Percentiles rank a stretch among this genome's conserved stretches.
phyloP scores from a whole-genome alignment of 2,888 invertebrate species.

The Metallyticus violacea region DNA sequence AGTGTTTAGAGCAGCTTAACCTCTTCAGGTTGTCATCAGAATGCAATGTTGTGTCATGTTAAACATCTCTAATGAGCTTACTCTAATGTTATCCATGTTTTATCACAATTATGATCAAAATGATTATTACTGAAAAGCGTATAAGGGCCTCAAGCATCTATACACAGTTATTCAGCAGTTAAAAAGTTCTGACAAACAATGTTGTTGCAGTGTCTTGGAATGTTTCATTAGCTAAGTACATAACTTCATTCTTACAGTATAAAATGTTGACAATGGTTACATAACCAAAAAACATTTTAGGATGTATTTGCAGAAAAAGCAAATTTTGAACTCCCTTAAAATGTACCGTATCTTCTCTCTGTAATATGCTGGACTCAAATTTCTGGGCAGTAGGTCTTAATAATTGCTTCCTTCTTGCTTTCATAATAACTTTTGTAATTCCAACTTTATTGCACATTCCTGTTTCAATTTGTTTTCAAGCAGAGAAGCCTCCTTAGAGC shows the following conservation, averaged over 20 bases:
- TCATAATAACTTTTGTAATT: neutral
- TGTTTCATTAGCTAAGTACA: neutral
- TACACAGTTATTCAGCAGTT: neutral
- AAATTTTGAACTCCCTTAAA: neutral
- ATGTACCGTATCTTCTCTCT: neutral
- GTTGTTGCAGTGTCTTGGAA: neutral
- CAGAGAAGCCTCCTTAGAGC: neutral
- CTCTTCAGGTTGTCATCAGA: neutral
- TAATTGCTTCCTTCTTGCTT: neutral
- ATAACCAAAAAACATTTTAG: neutral
- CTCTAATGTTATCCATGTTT: neutral
- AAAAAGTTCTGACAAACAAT: neutral
- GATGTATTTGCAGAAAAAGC: too few species aligned
- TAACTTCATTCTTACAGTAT: neutral
- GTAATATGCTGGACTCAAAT: neutral
- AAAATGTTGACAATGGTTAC: neutral
- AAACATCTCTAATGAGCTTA: neutral
- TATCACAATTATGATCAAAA: too few species aligned
- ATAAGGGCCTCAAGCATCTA: neutral
- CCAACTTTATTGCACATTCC: neutral
- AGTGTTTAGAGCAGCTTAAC: neutral
- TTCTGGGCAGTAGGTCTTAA: neutral
- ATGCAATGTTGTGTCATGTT: neutral
- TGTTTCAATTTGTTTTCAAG: neutral
- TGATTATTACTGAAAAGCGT: neutral